Base-by-base conservation (phyloP, 2,113 vertebrate species). In the Ochotona princeps region DNA sequence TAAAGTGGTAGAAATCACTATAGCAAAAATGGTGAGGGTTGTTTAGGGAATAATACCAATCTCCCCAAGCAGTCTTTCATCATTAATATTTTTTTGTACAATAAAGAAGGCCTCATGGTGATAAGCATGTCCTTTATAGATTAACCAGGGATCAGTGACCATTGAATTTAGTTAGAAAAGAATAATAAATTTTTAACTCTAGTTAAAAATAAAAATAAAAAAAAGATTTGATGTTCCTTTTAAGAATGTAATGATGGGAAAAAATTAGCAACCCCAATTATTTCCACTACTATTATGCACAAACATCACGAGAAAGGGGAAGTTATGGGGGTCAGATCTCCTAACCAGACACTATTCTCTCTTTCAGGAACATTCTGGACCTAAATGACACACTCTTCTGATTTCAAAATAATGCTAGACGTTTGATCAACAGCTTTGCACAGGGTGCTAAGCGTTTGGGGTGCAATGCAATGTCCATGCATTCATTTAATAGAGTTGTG, bases 401-500 rank as follows among this genome's bases (percentile, higher is more conserved):
- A 69, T 66, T 90, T 90, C 84, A 96, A 91, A 94, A 96, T 75
- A 93, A 86, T 78, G 23, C 23, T 18, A 91, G 67, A 89, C 72
- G 72, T 95, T 95, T 92, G 89, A 96, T 91, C 76, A 90, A 79
- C 65, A 94, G 79, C 94, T 89, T 96, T 95, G 94, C 88, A 90
- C 86, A 94, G 65, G 54, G 79, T 93, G 79, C 83, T 94, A 73
- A 94, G 83, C 86, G 89, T 91, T 91, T 74, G 9, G 49, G 54
- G 86, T 54, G 63, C 95, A 94, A 89, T 87, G 76, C 93, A 90
- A 80, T 4, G 0, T 67, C 92, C 57, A 61, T 94, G 47, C 2
- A 47, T 95, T 89, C 60, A 54, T 21, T 90, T 91, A 93, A 76
- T 85, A 66, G 35, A 75, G 38, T 26, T 81, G 86, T 72, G 89